These are phyloP conservation scores for Rhopalosiphum padi DNA, from an alignment of 1,140 invertebrate genomes.

Conservation along the genomic window DNA sequence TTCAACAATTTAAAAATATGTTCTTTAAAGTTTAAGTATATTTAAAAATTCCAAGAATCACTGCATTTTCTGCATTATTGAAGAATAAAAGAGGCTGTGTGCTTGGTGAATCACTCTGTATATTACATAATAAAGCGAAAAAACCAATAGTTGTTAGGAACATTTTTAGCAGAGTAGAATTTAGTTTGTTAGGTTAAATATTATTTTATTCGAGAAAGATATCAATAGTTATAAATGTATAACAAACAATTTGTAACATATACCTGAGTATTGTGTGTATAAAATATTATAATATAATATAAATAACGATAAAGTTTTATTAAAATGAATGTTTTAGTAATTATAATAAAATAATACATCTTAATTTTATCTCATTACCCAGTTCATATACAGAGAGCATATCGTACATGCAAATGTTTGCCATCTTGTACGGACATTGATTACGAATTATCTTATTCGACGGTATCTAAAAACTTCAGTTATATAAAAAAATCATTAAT, in stretches of 20 bases:
- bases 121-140: neutral
- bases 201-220: neutral
- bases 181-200: neutral
- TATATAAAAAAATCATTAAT: neutral
- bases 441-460: slow-evolving; percentile 30
- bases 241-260: neutral
- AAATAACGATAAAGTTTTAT: neutral
- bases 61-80: too few species aligned
- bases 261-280: neutral
- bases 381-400: slow-evolving; percentile 23
- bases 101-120: too few species aligned
- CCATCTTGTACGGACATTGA: slow-evolving; percentile 34
- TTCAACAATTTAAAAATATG: too few species aligned
- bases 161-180: neutral
- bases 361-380: neutral
- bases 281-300: neutral
- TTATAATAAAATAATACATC: neutral
- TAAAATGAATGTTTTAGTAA: neutral
- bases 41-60: too few species aligned
- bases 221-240: neutral
- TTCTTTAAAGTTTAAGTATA: too few species aligned
- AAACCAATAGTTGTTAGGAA: neutral
- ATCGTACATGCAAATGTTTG: slow-evolving; percentile 24
- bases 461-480: slow-evolving; percentile 7
- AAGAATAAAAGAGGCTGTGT: too few species aligned